These are phyloP conservation scores for Empidonax alnorum DNA, from an alignment of 2,113 vertebrate species.

Conservation along the genomic window DNA sequence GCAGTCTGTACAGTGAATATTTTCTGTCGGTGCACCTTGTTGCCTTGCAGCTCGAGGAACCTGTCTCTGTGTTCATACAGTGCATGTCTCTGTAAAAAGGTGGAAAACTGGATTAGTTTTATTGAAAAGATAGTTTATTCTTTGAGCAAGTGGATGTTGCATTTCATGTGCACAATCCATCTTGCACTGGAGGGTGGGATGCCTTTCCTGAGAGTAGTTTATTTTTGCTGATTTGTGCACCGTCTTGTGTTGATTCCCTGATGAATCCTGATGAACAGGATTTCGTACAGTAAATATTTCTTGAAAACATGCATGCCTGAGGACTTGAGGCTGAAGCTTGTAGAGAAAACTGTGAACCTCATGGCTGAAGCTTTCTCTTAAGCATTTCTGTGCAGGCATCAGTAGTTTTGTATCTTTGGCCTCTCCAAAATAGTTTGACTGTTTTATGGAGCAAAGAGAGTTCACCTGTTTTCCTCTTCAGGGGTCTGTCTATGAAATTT, in stretches of 20 bases:
- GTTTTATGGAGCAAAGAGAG: neutral
- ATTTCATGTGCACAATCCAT: neutral
- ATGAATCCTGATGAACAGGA: neutral
- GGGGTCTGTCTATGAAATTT: neutral
- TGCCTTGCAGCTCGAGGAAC: neutral
- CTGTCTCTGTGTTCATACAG: neutral
- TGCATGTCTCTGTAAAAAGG: fast-evolving
- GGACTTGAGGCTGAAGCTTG: neutral
- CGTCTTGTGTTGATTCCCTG: neutral
- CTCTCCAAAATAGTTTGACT: neutral
- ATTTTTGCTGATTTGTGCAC: neutral
- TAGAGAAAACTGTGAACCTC: neutral
- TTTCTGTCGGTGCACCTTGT: neutral
- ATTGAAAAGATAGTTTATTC: neutral
- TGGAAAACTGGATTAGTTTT: neutral
- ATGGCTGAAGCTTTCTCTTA: neutral
- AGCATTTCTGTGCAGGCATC: neutral
- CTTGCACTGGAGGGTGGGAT: neutral
- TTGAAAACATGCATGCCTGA: neutral
- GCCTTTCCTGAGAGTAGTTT: neutral
- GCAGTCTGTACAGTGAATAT: neutral
- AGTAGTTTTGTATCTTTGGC: neutral
- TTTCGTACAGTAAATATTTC: neutral
- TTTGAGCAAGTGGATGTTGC: neutral
- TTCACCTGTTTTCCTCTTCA: conserved; percentile 25